A percentile compares a stretch with the other conserved stretches of the same genome.
Conservation (phyloP, 2,797 vertebrate species). For the Melanotaenia trifasciata region DNA sequence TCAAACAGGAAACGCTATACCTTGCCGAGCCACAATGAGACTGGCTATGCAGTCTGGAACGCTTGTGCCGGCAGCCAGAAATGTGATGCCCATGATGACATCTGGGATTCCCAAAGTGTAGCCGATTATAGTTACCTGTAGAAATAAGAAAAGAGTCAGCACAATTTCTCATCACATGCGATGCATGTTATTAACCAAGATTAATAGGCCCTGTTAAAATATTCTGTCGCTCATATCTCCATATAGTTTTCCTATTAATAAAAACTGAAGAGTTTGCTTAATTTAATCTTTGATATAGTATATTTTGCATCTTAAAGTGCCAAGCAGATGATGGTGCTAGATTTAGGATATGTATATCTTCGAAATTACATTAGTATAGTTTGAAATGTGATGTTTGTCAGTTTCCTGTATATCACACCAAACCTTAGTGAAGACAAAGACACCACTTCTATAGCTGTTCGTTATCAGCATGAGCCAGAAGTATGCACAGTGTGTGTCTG, state of each 20-base stretch:
- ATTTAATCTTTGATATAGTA: not conserved
- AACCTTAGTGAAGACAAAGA: not conserved
- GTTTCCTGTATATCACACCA: too few relatives aligned
- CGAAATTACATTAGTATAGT: not conserved
- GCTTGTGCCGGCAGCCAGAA: conserved; percentile 96
- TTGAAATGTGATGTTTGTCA: not conserved
- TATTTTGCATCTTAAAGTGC: not conserved
- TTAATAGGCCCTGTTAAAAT: not conserved
- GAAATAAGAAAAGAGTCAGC: not conserved
- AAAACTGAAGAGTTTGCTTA: not conserved
- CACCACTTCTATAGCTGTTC: not conserved
- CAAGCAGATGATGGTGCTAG: not conserved
- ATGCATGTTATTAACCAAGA: not conserved
- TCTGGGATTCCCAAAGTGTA: conserved; percentile 97
- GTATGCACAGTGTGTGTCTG: not conserved
- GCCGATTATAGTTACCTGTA: conserved; percentile 94
- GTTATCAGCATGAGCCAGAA: not conserved
- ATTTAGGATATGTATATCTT: not conserved
- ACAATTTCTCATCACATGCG: not conserved
- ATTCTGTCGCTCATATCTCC: not conserved
- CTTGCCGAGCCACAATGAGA: conserved; percentile 97
- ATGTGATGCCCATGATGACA: conserved; percentile 99
- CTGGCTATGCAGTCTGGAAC: conserved; percentile 99
- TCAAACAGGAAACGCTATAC: conserved; percentile 66
- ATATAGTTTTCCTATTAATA: not conserved